These are phyloP conservation scores for Acronicta leporina DNA, from an alignment of 2,888 invertebrate species.

Conservation along the genomic window DNA sequence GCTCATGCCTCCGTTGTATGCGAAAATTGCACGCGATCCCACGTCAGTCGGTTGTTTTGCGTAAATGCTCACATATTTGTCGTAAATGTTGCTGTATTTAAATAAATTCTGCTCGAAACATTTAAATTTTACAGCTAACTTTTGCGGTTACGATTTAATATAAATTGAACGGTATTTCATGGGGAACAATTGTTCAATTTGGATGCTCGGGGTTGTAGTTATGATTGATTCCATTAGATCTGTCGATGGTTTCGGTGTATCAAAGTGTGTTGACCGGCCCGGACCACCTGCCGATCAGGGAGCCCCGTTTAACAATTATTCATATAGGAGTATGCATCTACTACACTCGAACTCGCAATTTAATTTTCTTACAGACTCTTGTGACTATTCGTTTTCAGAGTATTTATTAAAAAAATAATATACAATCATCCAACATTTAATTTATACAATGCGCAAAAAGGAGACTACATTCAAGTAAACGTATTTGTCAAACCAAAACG, in stretches of 20 bases:
- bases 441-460: no score
- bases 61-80: constrained; percentile 88
- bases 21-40: constrained; percentile 86
- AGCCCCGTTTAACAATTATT: constrained; percentile 67
- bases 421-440: no score
- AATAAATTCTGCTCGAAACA: constrained; percentile 63
- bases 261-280: constrained; percentile 82
- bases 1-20: constrained; percentile 81
- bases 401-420: no score
- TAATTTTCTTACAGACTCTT: constrained; percentile 5
- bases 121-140: constrained; percentile 68
- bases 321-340: constrained; percentile 59
- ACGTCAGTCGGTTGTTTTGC: constrained; percentile 74
- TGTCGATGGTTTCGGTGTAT: constrained; percentile 82
- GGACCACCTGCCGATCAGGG: constrained; percentile 81
- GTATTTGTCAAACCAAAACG: no score
- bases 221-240: constrained; percentile 86
- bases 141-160: constrained; percentile 59
- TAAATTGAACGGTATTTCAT: constrained; percentile 45
- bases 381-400: no score
- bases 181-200: constrained; percentile 47
- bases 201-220: constrained; percentile 70
- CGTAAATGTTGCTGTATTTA: constrained; percentile 77
- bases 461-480: no score
- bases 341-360: constrained; percentile 59